phyloP scores from a whole-genome alignment of 2,888 invertebrate genomes.

The Eupsilia transversa region DNA sequence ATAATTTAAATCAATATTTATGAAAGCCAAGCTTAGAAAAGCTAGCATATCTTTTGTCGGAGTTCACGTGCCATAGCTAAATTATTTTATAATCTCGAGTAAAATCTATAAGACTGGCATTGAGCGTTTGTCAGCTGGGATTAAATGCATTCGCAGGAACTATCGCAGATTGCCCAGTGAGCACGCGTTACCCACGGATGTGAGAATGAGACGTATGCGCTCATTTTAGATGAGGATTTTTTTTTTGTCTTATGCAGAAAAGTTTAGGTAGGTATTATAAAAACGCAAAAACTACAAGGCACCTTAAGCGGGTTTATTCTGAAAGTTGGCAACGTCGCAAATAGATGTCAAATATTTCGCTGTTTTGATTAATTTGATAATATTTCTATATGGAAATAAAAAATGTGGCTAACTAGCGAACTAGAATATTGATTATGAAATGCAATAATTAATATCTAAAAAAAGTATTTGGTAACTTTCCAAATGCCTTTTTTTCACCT shows the following conservation, averaged over 20 bases:
- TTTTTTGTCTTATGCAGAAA: background rate
- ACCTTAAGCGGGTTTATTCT: too few species aligned
- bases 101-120: conserved; percentile 38
- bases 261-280: background rate
- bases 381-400: too few species aligned
- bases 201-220: background rate
- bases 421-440: too few species aligned
- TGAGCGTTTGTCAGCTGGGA: conserved; percentile 52
- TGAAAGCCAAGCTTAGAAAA: background rate
- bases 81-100: conserved; percentile 37
- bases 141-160: conserved; percentile 59
- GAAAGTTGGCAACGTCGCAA: too few species aligned
- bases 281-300: too few species aligned
- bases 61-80: background rate
- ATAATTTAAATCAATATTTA: background rate
- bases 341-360: too few species aligned
- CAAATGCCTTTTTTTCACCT: too few species aligned
- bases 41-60: background rate
- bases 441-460: too few species aligned
- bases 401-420: too few species aligned
- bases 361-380: too few species aligned
- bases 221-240: background rate
- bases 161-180: conserved; percentile 56
- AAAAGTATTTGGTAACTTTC: too few species aligned
- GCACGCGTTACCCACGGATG: conserved; percentile 39